These are phyloP conservation scores for Euglossa dilemma DNA, from an alignment of 1,140 invertebrate genomes.

Conservation along the genomic window DNA sequence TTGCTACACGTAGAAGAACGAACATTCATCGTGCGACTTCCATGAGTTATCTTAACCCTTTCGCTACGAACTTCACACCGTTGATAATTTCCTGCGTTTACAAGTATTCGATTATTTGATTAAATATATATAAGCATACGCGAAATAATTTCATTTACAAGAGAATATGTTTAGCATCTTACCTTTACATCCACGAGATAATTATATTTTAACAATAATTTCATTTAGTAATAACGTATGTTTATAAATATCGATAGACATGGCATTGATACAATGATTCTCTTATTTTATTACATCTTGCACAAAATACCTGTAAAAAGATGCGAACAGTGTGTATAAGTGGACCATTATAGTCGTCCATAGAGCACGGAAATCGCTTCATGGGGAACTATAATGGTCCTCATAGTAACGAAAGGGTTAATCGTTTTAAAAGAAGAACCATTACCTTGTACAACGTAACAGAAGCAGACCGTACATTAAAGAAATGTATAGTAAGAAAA, in stretches of 20 bases:
- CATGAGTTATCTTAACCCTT: not conserved
- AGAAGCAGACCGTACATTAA: not conserved
- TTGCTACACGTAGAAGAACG: conserved; percentile 16
- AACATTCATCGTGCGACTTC: conserved; percentile 21
- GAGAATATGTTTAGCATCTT: too few relatives aligned
- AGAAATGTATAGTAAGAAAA: not conserved
- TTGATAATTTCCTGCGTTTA: not conserved
- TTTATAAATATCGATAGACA: too few relatives aligned
- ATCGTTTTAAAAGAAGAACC: not conserved
- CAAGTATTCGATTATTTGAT: not conserved
- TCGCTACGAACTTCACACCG: not conserved
- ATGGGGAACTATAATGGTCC: not conserved
- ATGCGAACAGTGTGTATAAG: too few relatives aligned
- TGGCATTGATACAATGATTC: too few relatives aligned
- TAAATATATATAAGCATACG: not conserved
- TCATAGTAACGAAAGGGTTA: not conserved
- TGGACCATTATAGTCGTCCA: too few relatives aligned
- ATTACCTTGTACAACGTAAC: not conserved
- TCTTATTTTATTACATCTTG: too few relatives aligned
- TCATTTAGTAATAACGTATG: too few relatives aligned
- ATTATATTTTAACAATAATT: too few relatives aligned
- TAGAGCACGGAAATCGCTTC: too few relatives aligned
- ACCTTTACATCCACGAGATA: too few relatives aligned
- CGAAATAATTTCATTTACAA: too few relatives aligned
- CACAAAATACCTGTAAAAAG: too few relatives aligned